These are phyloP conservation scores for Plebejus argus DNA, from an alignment of 2,888 invertebrate genomes.

Conservation along the genomic window DNA sequence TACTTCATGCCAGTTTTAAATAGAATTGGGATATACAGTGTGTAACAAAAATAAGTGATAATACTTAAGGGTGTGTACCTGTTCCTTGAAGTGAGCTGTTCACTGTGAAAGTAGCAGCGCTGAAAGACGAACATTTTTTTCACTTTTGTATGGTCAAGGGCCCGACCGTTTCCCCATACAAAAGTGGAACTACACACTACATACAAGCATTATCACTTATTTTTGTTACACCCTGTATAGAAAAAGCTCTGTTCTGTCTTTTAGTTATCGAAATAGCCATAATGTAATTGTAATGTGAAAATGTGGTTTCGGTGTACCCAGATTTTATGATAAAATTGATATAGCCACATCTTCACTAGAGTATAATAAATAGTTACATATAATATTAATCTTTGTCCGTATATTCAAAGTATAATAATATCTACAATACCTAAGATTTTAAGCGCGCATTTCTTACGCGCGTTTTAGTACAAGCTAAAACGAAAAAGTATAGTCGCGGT, in stretches of 20 bases:
- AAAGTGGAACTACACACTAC: no score
- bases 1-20: not conserved
- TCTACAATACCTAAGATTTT: not conserved
- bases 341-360: not conserved
- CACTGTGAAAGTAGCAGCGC: no score
- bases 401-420: not conserved
- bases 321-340: not conserved
- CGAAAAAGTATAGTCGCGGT: not conserved
- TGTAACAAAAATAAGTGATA: no score
- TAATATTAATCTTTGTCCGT: constrained; percentile 17
- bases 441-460: not conserved
- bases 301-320: not conserved
- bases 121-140: no score
- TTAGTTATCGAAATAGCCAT: not conserved
- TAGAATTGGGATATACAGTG: not conserved
- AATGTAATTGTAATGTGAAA: not conserved
- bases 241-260: not conserved
- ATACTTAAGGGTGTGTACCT: no score
- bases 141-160: no score
- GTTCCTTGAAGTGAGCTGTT: no score
- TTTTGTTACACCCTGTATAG: no score
- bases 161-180: no score
- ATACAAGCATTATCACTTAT: no score
- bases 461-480: not conserved
- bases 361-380: constrained; percentile 6